Conservation (phyloP, 1,140 invertebrate genomes). For the Drosophila mauritiana region DNA sequence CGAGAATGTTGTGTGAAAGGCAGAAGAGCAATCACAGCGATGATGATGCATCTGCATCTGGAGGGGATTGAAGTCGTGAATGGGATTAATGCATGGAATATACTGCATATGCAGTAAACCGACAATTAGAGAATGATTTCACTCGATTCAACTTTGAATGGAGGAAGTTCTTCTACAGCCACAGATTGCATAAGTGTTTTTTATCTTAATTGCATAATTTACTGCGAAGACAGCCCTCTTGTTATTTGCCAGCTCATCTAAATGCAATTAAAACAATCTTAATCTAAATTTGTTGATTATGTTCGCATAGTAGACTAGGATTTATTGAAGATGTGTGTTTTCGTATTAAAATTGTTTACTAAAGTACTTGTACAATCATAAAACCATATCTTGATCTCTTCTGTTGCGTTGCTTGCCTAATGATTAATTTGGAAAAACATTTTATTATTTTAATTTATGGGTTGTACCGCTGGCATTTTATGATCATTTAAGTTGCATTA, state of each 20-base stretch:
- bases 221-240: neutral
- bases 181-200: constrained; percentile 32
- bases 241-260: constrained; percentile 24
- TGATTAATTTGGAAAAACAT: neutral
- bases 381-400: neutral
- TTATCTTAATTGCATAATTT: constrained; percentile 44
- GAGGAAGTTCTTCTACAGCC: constrained; percentile 45
- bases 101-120: constrained; percentile 14
- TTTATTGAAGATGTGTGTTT: neutral
- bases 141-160: constrained; percentile 29
- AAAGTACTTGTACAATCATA: neutral
- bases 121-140: constrained; percentile 52
- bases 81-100: constrained; percentile 19
- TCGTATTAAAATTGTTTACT: too few relatives aligned
- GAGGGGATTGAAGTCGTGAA: constrained; percentile 29
- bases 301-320: neutral
- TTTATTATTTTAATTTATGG: constrained; percentile 7
- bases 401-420: too few relatives aligned
- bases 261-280: constrained; percentile 15
- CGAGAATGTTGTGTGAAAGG: constrained; percentile 73
- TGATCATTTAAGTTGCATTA: constrained; percentile 29
- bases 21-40: constrained; percentile 31
- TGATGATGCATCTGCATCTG: constrained; percentile 51
- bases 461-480: constrained; percentile 24
- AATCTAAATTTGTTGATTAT: neutral